Conservation (phyloP, 2,888 invertebrate genomes). For the Meteorus cinctellus region DNA sequence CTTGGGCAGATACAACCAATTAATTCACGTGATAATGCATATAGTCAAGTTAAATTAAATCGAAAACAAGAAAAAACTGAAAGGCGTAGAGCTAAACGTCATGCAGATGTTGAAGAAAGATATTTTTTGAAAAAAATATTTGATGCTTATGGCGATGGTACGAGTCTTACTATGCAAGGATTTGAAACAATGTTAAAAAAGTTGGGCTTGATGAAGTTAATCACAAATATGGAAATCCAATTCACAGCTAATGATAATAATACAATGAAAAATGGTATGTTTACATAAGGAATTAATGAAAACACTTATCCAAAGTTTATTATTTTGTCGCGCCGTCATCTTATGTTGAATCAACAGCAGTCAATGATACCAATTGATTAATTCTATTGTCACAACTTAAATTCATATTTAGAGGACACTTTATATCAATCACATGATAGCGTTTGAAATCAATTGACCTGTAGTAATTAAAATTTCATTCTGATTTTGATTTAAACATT, state of each 20-base stretch:
- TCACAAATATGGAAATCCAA: constrained; percentile 70
- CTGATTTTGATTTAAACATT: background rate
- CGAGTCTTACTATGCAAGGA: constrained; percentile 80
- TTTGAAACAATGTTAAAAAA: constrained; percentile 81
- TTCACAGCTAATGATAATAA: constrained; percentile 34
- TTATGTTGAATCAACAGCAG: background rate
- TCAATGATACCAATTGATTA: constrained; percentile 15
- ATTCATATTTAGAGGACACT: background rate
- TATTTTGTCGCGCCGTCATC: no score
- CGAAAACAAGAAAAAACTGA: constrained; percentile 27
- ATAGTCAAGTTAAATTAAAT: constrained; percentile 20
- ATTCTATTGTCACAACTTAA: constrained; percentile 1
- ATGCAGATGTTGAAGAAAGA: constrained; percentile 73
- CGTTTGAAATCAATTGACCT: constrained; percentile 36
- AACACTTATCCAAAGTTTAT: background rate
- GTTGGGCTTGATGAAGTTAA: constrained; percentile 76
- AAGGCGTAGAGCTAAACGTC: constrained; percentile 55
- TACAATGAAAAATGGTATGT: constrained; percentile 38
- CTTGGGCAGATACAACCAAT: constrained; percentile 55
- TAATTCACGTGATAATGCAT: constrained; percentile 9
- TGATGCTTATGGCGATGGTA: constrained; percentile 79
- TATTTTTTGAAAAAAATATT: constrained; percentile 82
- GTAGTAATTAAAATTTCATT: constrained; percentile 6
- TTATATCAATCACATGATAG: constrained; percentile 16
- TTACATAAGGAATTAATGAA: background rate